Conservation (phyloP, 2,113 vertebrate species). For the Propithecus coquereli region DNA sequence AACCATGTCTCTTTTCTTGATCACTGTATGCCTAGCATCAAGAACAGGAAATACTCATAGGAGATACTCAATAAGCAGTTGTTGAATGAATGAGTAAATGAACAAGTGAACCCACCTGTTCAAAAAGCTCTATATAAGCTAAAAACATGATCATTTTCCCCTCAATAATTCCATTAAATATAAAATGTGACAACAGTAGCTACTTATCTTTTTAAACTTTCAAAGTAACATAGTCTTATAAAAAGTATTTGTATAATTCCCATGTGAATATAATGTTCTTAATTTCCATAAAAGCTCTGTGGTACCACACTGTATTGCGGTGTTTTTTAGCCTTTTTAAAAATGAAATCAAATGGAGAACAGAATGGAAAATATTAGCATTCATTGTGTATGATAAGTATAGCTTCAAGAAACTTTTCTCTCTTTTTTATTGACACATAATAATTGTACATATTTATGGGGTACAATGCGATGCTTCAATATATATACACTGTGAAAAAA, state of each 20-base stretch:
- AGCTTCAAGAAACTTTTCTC: constrained; percentile 7
- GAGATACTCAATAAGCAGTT: not conserved
- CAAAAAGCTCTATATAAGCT: not conserved
- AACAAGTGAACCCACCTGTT: not conserved
- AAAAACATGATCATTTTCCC: not conserved
- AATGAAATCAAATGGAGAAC: not conserved
- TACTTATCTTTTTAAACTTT: not conserved
- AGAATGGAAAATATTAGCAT: not conserved
- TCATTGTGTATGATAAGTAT: not conserved
- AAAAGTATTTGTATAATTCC: not conserved
- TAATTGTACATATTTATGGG: not conserved
- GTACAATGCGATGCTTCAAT: not conserved
- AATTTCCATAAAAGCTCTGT: constrained; percentile 2
- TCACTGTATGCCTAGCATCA: not conserved
- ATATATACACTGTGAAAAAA: not conserved
- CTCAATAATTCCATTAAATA: not conserved
- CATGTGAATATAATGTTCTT: not conserved
- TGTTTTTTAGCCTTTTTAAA: not conserved
- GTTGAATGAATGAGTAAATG: not conserved
- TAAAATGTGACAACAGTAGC: not conserved
- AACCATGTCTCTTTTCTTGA: not conserved
- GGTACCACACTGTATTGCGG: not conserved
- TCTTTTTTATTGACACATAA: not conserved
- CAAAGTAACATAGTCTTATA: not conserved
- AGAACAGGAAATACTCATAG: not conserved